These are phyloP conservation scores for Wasmannia auropunctata DNA, from an alignment of 1,140 invertebrate species.

Conservation along the genomic window DNA sequence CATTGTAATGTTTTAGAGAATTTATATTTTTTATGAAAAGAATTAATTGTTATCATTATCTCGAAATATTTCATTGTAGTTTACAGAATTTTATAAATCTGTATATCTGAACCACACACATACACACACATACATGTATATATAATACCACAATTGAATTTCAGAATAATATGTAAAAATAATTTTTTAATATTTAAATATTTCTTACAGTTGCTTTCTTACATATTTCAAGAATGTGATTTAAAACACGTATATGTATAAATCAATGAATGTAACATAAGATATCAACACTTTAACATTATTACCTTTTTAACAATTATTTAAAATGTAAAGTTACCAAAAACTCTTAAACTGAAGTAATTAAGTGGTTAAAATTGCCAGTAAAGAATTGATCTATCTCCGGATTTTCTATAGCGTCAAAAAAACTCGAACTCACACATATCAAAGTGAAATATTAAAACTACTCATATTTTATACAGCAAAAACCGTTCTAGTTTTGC, in stretches of 20 bases:
- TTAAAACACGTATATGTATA: conserved; percentile 1
- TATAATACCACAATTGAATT: neutral
- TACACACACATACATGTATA: too few species aligned
- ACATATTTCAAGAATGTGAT: neutral
- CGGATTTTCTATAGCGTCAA: neutral
- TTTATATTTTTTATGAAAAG: conserved; percentile 2
- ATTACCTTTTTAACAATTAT: neutral
- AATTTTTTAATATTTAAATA: neutral
- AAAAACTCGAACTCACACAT: conserved; percentile 46
- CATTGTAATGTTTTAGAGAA: neutral
- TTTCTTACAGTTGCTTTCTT: neutral
- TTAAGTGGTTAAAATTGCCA: neutral
- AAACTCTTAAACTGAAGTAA: neutral
- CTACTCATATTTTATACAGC: conserved; percentile 30
- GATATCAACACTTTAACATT: neutral
- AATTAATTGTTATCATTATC: neutral
- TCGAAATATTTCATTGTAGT: neutral
- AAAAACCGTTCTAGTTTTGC: conserved; percentile 34
- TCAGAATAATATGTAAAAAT: neutral
- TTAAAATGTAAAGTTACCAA: neutral
- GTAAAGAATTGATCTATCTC: neutral
- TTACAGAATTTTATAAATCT: conserved; percentile 5
- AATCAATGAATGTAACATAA: conserved; percentile 15
- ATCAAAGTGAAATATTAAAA: conserved; percentile 25
- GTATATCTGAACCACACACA: neutral